Evolutionary conservation across 2,888 invertebrate species (phyloP).

Genomic region (Eupithecia exiguata): DNA sequence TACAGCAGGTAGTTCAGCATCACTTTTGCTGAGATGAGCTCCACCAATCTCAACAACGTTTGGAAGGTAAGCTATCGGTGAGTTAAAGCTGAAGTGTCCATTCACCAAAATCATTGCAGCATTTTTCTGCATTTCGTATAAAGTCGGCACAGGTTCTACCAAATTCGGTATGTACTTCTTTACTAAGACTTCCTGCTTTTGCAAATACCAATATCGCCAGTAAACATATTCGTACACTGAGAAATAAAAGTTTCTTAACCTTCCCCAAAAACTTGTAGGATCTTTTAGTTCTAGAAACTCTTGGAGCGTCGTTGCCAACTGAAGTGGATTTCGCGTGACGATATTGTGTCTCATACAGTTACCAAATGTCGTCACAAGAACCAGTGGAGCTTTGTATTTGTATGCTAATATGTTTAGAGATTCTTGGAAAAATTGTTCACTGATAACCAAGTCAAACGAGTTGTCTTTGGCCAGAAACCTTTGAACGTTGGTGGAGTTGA

Average conservation of each 20-base stretch:
- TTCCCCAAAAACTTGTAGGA: slow-evolving; percentile 79
- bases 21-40: slow-evolving; percentile 72
- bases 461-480: slow-evolving; percentile 63
- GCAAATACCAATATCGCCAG: slow-evolving; percentile 71
- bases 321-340: slow-evolving; percentile 68
- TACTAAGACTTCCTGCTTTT: slow-evolving; percentile 66
- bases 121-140: slow-evolving; percentile 70
- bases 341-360: slow-evolving; percentile 76
- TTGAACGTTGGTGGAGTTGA: slow-evolving; percentile 65
- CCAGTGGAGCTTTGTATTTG: slow-evolving; percentile 74
- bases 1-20: slow-evolving; percentile 65
- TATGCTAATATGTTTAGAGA: slow-evolving; percentile 72
- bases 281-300: slow-evolving; percentile 70
- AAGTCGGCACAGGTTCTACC: slow-evolving; percentile 65
- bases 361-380: slow-evolving; percentile 70
- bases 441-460: slow-evolving; percentile 75
- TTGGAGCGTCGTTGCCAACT: slow-evolving; percentile 65
- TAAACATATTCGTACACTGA: slow-evolving; percentile 69
- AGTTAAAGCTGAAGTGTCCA: slow-evolving; percentile 78
- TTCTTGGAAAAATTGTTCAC: slow-evolving; percentile 80
- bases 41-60: slow-evolving; percentile 85
- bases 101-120: slow-evolving; percentile 76
- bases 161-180: slow-evolving; percentile 67
- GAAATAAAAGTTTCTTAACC: slow-evolving; percentile 79
- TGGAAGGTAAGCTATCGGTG: slow-evolving; percentile 78